phyloP scores from a whole-genome alignment of 1,140 invertebrate genomes.

The Medauroidea extradentata region DNA sequence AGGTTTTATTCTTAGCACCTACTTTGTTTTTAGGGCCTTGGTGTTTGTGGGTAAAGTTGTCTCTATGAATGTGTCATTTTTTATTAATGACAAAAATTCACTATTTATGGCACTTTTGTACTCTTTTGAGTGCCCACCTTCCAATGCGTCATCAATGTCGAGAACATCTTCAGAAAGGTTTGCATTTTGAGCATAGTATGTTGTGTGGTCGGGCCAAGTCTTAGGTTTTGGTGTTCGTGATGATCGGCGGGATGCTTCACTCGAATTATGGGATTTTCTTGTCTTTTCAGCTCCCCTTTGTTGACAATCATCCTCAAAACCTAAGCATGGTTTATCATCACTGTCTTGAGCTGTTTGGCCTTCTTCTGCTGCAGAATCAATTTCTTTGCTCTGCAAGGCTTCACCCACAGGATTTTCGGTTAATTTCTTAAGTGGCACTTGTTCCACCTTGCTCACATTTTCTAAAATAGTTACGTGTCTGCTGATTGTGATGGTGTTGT shows the following conservation, averaged over 20 bases:
- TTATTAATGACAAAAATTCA: background rate
- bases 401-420: background rate
- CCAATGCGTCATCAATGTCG: background rate
- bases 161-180: background rate
- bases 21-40: background rate
- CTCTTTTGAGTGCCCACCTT: background rate
- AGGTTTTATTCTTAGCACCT: background rate
- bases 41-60: background rate
- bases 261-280: background rate
- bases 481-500: slow-evolving; percentile 24
- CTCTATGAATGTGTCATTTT: background rate
- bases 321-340: background rate
- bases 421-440: no score
- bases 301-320: background rate
- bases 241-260: background rate
- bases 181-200: background rate
- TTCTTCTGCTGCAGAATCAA: background rate
- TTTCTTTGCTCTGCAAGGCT: background rate
- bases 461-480: slow-evolving; percentile 36
- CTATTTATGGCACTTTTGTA: background rate
- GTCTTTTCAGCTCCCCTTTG: background rate
- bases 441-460: slow-evolving; percentile 8
- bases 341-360: background rate
- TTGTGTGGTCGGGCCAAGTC: background rate
- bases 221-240: no score